phyloP scores from a whole-genome alignment of 2,888 invertebrate species.

The Xestobium rufovillosum region DNA sequence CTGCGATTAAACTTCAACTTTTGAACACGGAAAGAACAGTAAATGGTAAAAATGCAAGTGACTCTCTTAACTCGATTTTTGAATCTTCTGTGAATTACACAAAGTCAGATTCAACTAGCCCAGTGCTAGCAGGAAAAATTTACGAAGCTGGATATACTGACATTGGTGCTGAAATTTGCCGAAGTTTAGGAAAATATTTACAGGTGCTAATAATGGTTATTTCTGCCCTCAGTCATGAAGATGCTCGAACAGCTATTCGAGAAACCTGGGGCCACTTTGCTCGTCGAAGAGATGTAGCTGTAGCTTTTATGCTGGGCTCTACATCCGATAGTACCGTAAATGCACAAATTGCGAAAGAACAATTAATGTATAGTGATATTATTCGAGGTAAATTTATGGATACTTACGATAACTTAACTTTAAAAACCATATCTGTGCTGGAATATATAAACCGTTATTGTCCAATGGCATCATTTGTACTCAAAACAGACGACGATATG shows the following conservation, averaged over 20 bases:
- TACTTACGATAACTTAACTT: conserved; percentile 65
- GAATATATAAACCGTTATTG: conserved; percentile 67
- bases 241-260: conserved; percentile 60
- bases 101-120: too few species aligned
- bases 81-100: too few species aligned
- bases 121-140: too few species aligned
- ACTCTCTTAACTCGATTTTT: too few species aligned
- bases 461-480: conserved; percentile 55
- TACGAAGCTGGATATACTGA: conserved; percentile 57
- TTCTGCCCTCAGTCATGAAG: conserved; percentile 58
- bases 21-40: neutral
- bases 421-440: conserved; percentile 65
- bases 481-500: conserved; percentile 77
- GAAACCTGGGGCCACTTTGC: conserved; percentile 73
- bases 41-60: conserved; percentile 9
- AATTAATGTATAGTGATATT: conserved; percentile 61
- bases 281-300: conserved; percentile 49
- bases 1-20: too few species aligned
- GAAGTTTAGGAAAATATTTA: conserved; percentile 49
- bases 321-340: conserved; percentile 39
- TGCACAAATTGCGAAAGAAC: conserved; percentile 49
- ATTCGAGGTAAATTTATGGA: conserved; percentile 60
- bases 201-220: conserved; percentile 55
- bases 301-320: conserved; percentile 53
- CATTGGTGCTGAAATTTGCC: conserved; percentile 54